Conservation (phyloP, 2,888 invertebrate species). For the Cataglyphis cursor region DNA sequence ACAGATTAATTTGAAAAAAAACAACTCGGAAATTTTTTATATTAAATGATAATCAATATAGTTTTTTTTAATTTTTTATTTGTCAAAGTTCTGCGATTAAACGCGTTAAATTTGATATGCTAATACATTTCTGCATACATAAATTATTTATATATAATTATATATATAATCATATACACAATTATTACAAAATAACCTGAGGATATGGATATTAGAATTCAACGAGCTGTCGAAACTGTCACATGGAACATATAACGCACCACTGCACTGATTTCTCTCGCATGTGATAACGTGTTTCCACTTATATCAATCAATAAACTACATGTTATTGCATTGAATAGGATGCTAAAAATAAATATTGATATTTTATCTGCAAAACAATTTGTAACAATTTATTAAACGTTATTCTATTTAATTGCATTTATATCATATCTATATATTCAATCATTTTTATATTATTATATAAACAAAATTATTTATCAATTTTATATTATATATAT, state of each 20-base stretch:
- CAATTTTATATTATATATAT: neutral
- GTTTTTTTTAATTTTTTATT: neutral
- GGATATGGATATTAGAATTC: constrained; percentile 8
- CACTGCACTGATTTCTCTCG: neutral
- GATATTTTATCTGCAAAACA: neutral
- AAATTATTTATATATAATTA: neutral
- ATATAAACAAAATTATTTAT: neutral
- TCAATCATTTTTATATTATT: neutral
- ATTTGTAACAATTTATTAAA: neutral
- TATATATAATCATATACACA: neutral
- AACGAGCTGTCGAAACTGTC: neutral
- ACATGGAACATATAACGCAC: neutral
- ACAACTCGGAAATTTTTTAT: neutral
- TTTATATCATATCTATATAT: neutral
- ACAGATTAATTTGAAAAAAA: neutral
- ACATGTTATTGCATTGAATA: neutral
- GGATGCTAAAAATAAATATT: neutral
- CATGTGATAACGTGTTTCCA: neutral
- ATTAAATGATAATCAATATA: neutral
- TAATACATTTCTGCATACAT: neutral
- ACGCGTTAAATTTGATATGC: neutral
- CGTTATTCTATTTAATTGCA: neutral
- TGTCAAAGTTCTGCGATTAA: neutral
- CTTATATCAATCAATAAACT: neutral
- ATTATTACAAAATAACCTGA: neutral